Evolutionary conservation across 2,888 invertebrate genomes (phyloP).

Genomic region (Clistopyga incitator): DNA sequence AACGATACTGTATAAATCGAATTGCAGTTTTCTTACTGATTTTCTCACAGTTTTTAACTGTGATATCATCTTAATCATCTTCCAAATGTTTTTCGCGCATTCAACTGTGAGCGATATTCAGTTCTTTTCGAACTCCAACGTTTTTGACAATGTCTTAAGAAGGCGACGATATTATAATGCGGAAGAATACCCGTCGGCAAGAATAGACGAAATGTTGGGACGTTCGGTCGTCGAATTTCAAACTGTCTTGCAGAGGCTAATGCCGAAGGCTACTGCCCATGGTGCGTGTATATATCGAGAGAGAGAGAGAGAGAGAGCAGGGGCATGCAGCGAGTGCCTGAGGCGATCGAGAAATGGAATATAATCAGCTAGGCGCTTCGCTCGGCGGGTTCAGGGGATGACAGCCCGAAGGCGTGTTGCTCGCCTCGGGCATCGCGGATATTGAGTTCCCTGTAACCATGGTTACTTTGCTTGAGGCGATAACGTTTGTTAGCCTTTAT

Average conservation of each 20-base stretch:
- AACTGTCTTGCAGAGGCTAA: constrained; percentile 78
- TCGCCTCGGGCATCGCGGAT: constrained; percentile 78
- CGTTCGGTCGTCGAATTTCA: constrained; percentile 78
- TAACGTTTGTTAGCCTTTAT: constrained; percentile 82
- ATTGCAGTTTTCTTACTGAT: constrained; percentile 12
- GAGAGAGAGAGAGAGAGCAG: no score
- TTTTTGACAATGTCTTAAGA: not conserved
- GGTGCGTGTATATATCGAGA: constrained; percentile 72
- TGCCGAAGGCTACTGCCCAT: constrained; percentile 80
- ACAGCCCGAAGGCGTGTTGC: constrained; percentile 79
- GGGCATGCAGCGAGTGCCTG: constrained; percentile 64
- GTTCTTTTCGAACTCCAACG: not conserved
- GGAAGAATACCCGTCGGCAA: not conserved
- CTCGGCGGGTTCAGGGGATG: constrained; percentile 83
- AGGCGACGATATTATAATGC: not conserved
- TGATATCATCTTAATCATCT: no score
- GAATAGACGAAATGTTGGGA: constrained; percentile 23
- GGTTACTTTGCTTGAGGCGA: constrained; percentile 79
- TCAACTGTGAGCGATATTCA: not conserved
- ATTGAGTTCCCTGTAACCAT: constrained; percentile 84
- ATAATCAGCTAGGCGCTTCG: constrained; percentile 83
- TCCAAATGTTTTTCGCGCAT: no score
- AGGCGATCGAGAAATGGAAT: constrained; percentile 83
- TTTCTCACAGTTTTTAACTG: no score
- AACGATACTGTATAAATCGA: not conserved